Conservation (phyloP, 35 echinoderm and acorn worm species). For the Chiridota heheva region DNA sequence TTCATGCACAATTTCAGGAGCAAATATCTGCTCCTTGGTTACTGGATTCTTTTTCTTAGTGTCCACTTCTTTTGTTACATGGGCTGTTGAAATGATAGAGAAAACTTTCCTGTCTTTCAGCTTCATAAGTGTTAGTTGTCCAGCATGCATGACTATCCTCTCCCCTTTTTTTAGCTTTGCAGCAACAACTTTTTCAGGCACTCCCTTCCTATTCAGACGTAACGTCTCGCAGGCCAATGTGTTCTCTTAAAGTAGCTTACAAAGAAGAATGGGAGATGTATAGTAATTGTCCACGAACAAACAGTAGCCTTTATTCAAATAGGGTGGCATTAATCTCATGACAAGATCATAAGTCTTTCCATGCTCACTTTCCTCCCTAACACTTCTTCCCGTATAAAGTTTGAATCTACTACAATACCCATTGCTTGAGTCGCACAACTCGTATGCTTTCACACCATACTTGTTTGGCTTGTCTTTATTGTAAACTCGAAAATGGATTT, state of each 20-base stretch:
- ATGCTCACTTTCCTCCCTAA: neutral
- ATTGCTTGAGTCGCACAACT: constrained; percentile 24
- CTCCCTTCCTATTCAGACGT: constrained; percentile 2
- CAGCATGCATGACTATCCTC: neutral
- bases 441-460: constrained; percentile 34
- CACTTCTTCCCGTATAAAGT: constrained; percentile 17
- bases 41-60: neutral
- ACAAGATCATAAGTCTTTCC: constrained; percentile 23
- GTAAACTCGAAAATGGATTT: constrained; percentile 35
- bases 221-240: constrained; percentile 5
- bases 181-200: neutral
- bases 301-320: constrained; percentile 1
- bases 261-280: neutral
- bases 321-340: neutral
- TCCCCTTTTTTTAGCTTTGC: constrained; percentile 14
- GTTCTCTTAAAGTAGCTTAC: constrained; percentile 2
- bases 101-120: neutral
- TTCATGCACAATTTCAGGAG: constrained; percentile 6
- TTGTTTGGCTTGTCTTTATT: constrained; percentile 37
- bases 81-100: constrained; percentile 10
- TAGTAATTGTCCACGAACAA: constrained; percentile 20
- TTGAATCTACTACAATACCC: constrained; percentile 21
- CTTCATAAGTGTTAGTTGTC: constrained; percentile 29
- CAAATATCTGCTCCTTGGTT: neutral
- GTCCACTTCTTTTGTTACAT: constrained; percentile 4